Base-by-base conservation (phyloP, 1,140 invertebrate species). In the Brachionus plicatilis region DNA sequence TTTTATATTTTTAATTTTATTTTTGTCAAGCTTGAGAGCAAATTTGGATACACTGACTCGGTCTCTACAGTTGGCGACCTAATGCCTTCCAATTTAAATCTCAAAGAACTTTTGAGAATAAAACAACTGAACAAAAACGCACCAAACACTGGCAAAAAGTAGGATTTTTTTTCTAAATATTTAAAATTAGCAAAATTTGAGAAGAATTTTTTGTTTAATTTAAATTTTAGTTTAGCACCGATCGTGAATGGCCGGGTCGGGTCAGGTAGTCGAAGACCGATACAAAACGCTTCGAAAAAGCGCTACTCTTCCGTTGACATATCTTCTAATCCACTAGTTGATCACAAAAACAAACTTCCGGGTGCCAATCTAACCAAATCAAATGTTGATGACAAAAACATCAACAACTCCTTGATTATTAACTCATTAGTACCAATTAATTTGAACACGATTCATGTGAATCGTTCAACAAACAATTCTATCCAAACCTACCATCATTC, bases 11-110 rank as follows among this genome's bases (percentile, higher is more conserved):
- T n/a, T 37, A 20, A 27, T 75, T 72, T 75, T 33, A 33, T 33
- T 75, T 14, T 41, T 75, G 20, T 6, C 24, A 50, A 76, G 72
- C 27, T 76, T 45, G 72, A 76, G 11, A 76, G 24, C 14, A 76
- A 76, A 50, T 76, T 76, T 76, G 72, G 72, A 12, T 76, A 76
- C 43, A 50, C 43, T 50, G 72, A 76, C 17, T 76, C 72, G n/a
- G 72, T 76, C 2, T 76, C 72, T 14, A 76, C 72, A 50, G 72
- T 76, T 9, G 72, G 43, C 11, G 72, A 76, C 27, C 24, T 76
- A 47, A 50, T 50, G 45, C 72, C 72, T 50, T 50, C 68, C 17
- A 68, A 45, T 75, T 75, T 43, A n/a, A 76, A 76, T 33, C 27
- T 76, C 6, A 50, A 47, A 76, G 72, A 76, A 29, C 11, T 76